A percentile compares a stretch with the other conserved stretches of the same genome.
Conservation (phyloP, 2,797 vertebrate genomes). For the Onychomys arenicola region DNA sequence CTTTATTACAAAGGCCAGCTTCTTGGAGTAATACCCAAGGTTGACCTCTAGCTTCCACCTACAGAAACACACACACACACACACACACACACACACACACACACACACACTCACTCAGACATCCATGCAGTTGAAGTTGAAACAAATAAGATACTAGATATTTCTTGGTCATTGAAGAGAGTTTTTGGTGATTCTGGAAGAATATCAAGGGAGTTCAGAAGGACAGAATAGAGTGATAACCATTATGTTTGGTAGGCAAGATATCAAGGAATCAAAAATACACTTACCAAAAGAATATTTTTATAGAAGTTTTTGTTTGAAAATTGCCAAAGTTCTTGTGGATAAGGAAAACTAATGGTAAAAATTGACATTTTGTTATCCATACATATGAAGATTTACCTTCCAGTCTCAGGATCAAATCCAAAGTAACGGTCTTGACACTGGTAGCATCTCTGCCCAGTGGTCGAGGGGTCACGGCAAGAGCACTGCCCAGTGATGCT, state of each 20-base stretch:
- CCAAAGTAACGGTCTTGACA: conserved; percentile 92
- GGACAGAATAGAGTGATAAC: background rate
- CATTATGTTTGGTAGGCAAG: background rate
- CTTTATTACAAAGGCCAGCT: background rate
- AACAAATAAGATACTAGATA: background rate
- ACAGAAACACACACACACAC: background rate
- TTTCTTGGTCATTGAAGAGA: background rate
- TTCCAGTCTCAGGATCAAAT: conserved; percentile 91
- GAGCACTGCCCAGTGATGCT: conserved; percentile 90
- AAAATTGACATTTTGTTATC: background rate
- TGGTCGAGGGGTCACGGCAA: conserved; percentile 90
- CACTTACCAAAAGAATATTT: background rate
- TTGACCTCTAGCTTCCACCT: background rate
- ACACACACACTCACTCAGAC: background rate
- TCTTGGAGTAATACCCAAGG: background rate
- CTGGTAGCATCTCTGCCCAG: conserved; percentile 91
- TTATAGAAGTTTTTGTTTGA: background rate
- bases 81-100: too few relatives aligned
- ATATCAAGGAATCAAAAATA: background rate
- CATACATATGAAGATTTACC: conserved; percentile 81
- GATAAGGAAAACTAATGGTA: background rate
- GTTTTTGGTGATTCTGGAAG: background rate
- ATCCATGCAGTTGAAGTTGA: background rate
- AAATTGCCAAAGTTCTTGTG: background rate
- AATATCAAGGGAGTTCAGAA: background rate